Percentiles rank a stretch among this genome's conserved stretches.
Conservation (phyloP, 2,888 invertebrate species). For the Bursaphelenchus okinawaensis region DNA sequence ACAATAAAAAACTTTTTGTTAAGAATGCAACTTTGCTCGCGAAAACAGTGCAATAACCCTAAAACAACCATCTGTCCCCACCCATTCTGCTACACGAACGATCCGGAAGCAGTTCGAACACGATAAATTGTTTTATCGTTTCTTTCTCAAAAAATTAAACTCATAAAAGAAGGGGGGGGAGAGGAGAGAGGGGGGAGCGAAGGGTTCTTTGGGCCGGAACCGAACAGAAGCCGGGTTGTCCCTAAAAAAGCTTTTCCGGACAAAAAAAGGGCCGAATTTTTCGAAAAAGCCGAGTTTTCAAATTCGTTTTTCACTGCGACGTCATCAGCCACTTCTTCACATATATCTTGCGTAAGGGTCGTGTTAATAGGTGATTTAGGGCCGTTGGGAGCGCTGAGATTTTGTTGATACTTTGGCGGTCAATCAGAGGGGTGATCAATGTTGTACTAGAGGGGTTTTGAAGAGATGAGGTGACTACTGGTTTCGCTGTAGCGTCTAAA, state of each 20-base stretch:
- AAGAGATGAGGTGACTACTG: no score
- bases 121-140: not conserved
- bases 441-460: no score
- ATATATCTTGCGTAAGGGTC: not conserved
- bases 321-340: not conserved
- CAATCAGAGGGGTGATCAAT: no score
- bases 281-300: not conserved
- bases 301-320: not conserved
- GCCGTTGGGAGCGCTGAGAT: not conserved
- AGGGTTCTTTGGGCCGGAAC: not conserved
- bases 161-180: no score
- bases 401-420: no score
- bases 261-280: not conserved
- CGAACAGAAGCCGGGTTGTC: not conserved
- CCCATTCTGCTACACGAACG: no score
- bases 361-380: not conserved
- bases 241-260: not conserved
- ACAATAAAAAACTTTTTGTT: no score
- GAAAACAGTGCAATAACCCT: no score
- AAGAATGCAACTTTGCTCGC: no score
- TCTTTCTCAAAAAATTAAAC: no score
- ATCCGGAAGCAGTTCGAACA: not conserved
- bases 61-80: no score
- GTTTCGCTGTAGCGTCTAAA: no score
- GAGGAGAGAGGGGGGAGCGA: not conserved